Percentiles rank a stretch among this genome's conserved stretches.
Evolutionary conservation across 2,113 vertebrate species (phyloP).

Genomic region (Buteo buteo): DNA sequence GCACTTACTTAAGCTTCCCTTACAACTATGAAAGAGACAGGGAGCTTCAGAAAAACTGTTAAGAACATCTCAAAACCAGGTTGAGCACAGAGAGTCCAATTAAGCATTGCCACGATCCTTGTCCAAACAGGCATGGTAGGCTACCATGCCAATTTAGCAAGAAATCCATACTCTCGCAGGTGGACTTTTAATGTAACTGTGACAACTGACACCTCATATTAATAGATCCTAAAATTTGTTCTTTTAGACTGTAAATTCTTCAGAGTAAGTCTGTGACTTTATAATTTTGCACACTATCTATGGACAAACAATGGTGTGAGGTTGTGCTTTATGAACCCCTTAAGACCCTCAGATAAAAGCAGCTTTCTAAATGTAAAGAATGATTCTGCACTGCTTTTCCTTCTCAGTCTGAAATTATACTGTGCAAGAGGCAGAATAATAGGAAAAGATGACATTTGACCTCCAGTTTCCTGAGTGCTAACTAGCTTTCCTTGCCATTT

Average conservation of each 20-base stretch:
- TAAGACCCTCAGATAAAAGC: background rate
- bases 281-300: background rate
- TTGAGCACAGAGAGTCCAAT: background rate
- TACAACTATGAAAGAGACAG: background rate
- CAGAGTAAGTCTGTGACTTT: background rate
- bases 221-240: background rate
- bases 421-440: background rate
- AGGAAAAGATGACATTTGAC: background rate
- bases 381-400: background rate
- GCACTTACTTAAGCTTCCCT: background rate
- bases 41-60: background rate
- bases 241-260: background rate
- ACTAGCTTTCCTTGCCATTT: conserved; percentile 62
- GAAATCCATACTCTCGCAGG: background rate
- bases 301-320: background rate
- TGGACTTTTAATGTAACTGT: background rate
- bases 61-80: background rate
- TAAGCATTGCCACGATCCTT: background rate
- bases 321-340: background rate
- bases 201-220: background rate
- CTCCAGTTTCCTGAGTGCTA: background rate
- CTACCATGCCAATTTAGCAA: background rate
- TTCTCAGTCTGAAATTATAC: background rate
- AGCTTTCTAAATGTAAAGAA: background rate
- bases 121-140: background rate